Evolutionary conservation across 2,113 vertebrate genomes (phyloP), one percentile per base, ranked within the genome.

Genomic region (Paradoxurus hermaphroditus): DNA sequence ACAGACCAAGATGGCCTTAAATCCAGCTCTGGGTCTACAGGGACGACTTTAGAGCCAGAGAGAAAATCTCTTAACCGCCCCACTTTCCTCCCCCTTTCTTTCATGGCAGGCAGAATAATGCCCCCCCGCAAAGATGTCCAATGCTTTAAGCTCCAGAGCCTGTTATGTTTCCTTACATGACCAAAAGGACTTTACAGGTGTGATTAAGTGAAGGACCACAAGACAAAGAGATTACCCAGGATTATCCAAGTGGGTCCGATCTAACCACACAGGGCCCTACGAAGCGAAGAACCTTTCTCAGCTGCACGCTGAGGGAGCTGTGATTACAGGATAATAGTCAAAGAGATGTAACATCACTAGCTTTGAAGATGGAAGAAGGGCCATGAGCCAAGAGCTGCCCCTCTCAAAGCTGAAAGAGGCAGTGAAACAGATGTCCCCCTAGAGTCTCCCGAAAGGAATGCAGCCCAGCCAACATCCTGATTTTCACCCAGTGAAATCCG

Each of bases 301-400:
- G 72, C 41, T 86, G 2, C 3, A 5, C 53, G 51, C 29, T 19
- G 27, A 72, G 62, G 36, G 19, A 36, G 7, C 31, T n/a, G 15
- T 29, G 46, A 49, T 36, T 27, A 59, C 2, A 3, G 21, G 27
- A 86, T 15, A 59, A 84, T 21, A 19, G 68, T 34, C 81, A 88
- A 19, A 68, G 31, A 68, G 31, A 44, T 4, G 9, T 7, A 49
- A 9, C 0, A 0, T 12, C 16, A 5, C 81, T 31, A 27, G 14
- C 34, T 49, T 27, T 85, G 63, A 53, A 85, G 14, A 65, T 34
- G 25, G 51, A 78, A 13, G 16, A 73, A 39, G n/a, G 18, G 70
- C 7, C 6, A 11, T 11, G 18, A 53, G 36, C 10, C 94, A 79
- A 93, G 39, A 83, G 4, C 13, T 31, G 75, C 5, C 10, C 29